These are phyloP conservation scores for Netelia inedita DNA, from an alignment of 2,888 invertebrate species.

Conservation along the genomic window DNA sequence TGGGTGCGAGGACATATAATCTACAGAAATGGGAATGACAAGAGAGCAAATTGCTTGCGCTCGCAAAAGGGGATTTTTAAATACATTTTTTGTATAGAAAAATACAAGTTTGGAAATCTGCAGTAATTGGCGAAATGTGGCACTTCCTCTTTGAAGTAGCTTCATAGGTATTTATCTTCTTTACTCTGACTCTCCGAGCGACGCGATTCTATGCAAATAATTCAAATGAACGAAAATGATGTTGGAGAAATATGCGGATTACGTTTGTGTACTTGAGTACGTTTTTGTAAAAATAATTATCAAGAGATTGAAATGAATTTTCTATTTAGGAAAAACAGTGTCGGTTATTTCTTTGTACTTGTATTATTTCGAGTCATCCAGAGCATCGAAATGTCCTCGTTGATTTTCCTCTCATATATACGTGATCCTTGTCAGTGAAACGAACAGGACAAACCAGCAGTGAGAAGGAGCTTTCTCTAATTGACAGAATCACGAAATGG, in stretches of 20 bases:
- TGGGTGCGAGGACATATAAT: not conserved
- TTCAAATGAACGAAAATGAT: too few species aligned
- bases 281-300: too few species aligned
- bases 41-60: not conserved
- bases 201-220: too few species aligned
- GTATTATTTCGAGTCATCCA: too few species aligned
- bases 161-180: too few species aligned
- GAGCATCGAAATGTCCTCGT: not conserved
- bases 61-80: not conserved
- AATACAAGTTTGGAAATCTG: not conserved
- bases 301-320: too few species aligned
- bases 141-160: too few species aligned
- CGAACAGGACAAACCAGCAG: constrained; percentile 17
- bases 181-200: too few species aligned
- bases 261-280: too few species aligned
- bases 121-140: not conserved
- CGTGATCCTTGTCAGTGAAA: constrained; percentile 4
- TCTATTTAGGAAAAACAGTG: too few species aligned
- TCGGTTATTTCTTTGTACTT: too few species aligned
- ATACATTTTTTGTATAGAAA: not conserved
- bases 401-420: not conserved
- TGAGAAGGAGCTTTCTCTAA: constrained; percentile 35
- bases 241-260: too few species aligned
- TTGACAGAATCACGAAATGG: constrained; percentile 46
- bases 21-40: not conserved